A percentile compares a stretch with the other conserved stretches of the same genome.
Evolutionary conservation across 2,797 vertebrate species (phyloP).

Genomic region (Semaprochilodus insignis): DNA sequence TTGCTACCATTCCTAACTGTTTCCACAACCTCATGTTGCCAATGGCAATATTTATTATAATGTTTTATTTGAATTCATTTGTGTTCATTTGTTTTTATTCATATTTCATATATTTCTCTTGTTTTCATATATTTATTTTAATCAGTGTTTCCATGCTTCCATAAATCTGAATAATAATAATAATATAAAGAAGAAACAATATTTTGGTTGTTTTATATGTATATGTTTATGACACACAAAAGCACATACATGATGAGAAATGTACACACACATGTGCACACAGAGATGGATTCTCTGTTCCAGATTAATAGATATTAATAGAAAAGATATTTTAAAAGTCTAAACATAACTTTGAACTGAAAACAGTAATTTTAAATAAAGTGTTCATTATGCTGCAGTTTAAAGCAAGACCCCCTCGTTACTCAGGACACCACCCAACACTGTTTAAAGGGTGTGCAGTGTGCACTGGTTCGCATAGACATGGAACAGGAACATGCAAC

Average conservation of each 20-base stretch:
- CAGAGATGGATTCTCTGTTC: not conserved
- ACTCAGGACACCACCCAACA: not conserved
- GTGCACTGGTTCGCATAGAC: not conserved
- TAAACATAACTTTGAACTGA: not conserved
- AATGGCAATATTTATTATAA: not conserved
- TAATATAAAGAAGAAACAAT: not conserved
- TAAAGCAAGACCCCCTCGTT: too few relatives aligned
- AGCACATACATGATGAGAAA: not conserved
- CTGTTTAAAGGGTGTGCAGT: not conserved
- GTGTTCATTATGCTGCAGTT: too few relatives aligned
- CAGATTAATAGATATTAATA: too few relatives aligned
- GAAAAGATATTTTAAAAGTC: not conserved
- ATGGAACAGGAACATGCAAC: not conserved
- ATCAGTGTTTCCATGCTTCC: too few relatives aligned
- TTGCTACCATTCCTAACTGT: not conserved
- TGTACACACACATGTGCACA: not conserved
- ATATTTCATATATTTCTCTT: too few relatives aligned
- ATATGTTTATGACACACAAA: not conserved
- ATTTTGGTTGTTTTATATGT: not conserved
- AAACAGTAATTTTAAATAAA: not conserved
- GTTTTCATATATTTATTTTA: not conserved
- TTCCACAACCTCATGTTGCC: not conserved
- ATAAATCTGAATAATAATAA: too few relatives aligned
- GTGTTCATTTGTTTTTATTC: not conserved
- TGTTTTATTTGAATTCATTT: not conserved